phyloP scores from a whole-genome alignment of 1,140 invertebrate species.

The Leucophenga varia region DNA sequence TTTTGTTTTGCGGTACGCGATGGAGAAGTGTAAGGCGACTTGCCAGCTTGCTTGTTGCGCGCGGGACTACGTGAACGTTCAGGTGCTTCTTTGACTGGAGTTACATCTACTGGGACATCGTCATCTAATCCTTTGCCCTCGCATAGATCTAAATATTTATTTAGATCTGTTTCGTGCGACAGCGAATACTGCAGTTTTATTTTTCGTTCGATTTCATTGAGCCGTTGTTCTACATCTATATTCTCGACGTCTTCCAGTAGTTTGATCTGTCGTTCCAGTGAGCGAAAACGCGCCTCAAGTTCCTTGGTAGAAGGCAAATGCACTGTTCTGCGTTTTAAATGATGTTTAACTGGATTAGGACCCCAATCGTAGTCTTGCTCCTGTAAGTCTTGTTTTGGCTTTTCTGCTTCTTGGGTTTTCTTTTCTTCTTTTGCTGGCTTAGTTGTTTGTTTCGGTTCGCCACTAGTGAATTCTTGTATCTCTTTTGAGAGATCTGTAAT shows the following conservation, averaged over 20 bases:
- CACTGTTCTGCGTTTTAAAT: conserved; percentile 43
- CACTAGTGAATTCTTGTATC: conserved; percentile 37
- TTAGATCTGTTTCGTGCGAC: conserved; percentile 47
- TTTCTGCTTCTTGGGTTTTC: neutral
- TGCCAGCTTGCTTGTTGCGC: conserved; percentile 16
- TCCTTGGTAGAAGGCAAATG: conserved; percentile 49
- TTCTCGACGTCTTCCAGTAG: conserved; percentile 50
- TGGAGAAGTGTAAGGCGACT: conserved; percentile 35
- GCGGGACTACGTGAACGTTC: conserved; percentile 32
- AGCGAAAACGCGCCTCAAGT: conserved; percentile 43
- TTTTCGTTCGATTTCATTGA: conserved; percentile 45
- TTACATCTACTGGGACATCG: conserved; percentile 6
- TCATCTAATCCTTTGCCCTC: conserved; percentile 46
- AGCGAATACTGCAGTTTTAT: conserved; percentile 49
- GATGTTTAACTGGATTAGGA: conserved; percentile 42
- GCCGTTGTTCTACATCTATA: conserved; percentile 46
- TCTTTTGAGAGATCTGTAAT: conserved; percentile 43
- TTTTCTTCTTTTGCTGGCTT: conserved; percentile 7
- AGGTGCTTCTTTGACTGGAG: neutral
- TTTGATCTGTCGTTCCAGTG: conserved; percentile 45
- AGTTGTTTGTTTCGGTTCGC: conserved; percentile 12
- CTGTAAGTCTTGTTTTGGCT: neutral
- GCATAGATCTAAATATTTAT: conserved; percentile 44
- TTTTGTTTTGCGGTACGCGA: conserved; percentile 14
- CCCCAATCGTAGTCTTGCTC: conserved; percentile 45